Evolutionary conservation across 2,797 vertebrate species (phyloP).

Genomic region (Sebastes vulpes): DNA sequence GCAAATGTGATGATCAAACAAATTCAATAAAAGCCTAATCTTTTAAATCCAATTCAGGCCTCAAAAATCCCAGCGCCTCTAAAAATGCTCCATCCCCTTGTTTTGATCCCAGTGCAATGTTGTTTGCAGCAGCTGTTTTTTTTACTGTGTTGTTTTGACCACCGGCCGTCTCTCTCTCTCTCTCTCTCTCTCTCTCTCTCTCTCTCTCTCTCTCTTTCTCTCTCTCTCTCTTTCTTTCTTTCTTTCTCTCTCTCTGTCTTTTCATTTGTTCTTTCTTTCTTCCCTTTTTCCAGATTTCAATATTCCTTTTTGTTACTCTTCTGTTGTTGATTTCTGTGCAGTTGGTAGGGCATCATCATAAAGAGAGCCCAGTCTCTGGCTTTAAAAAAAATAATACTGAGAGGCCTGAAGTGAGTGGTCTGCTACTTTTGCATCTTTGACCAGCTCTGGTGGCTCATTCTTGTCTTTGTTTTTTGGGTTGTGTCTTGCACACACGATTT

Average conservation of each 20-base stretch:
- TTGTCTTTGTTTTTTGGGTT: not conserved
- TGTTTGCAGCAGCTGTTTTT: conserved; percentile 74
- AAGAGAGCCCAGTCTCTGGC: not conserved
- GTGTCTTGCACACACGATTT: not conserved
- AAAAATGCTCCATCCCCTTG: conserved; percentile 75
- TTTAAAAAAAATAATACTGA: not conserved
- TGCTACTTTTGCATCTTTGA: conserved; percentile 9
- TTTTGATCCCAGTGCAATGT: conserved; percentile 74
- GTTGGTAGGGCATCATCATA: not conserved
- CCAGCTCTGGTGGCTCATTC: not conserved
- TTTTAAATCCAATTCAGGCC: conserved; percentile 82
- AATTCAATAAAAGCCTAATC: conserved; percentile 80
- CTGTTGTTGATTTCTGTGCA: conserved; percentile 7
- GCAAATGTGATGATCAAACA: conserved; percentile 70
- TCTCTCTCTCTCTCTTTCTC: not conserved
- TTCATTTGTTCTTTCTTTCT: not conserved
- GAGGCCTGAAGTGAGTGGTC: not conserved
- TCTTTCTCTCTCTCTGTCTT: not conserved
- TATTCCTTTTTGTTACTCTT: conserved; percentile 1
- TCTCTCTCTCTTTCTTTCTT: not conserved
- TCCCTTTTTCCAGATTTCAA: not conserved
- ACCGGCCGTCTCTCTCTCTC: not conserved
- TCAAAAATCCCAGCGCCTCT: conserved; percentile 69
- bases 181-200: not conserved
- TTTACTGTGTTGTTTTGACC: conserved; percentile 69